Conservation (phyloP, 1,140 invertebrate species). For the Bombus haemorrhoidalis region DNA sequence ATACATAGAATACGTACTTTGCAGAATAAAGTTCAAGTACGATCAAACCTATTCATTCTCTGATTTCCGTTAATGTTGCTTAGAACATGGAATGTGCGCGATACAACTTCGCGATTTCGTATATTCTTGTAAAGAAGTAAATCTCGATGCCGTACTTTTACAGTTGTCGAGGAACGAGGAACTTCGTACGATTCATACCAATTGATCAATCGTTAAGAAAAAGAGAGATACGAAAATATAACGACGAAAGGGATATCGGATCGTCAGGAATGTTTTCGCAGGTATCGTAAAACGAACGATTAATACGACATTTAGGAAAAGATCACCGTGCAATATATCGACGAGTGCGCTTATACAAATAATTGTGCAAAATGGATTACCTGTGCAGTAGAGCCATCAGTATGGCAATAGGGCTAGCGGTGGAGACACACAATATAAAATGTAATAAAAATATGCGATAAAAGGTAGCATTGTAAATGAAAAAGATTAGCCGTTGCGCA, state of each 20-base stretch:
- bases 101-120: not conserved
- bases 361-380: conserved; percentile 86
- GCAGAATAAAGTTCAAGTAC: not conserved
- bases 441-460: conserved; percentile 82
- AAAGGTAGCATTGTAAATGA: conserved; percentile 79
- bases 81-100: not conserved
- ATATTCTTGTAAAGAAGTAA: too few relatives aligned
- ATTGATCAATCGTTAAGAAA: too few relatives aligned
- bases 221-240: not conserved
- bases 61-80: not conserved
- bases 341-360: conserved; percentile 79
- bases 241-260: not conserved
- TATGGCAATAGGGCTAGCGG: conserved; percentile 92
- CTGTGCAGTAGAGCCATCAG: conserved; percentile 93
- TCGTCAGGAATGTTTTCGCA: not conserved
- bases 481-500: conserved; percentile 76
- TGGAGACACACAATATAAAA: conserved; percentile 82
- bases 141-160: not conserved
- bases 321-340: conserved; percentile 79
- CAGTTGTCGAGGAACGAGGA: too few relatives aligned
- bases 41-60: not conserved
- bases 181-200: too few relatives aligned
- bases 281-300: not conserved
- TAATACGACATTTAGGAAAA: conserved; percentile 28
- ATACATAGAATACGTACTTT: not conserved